phyloP scores from a whole-genome alignment of 1,140 invertebrate genomes.

The Globodera rostochiensis region DNA sequence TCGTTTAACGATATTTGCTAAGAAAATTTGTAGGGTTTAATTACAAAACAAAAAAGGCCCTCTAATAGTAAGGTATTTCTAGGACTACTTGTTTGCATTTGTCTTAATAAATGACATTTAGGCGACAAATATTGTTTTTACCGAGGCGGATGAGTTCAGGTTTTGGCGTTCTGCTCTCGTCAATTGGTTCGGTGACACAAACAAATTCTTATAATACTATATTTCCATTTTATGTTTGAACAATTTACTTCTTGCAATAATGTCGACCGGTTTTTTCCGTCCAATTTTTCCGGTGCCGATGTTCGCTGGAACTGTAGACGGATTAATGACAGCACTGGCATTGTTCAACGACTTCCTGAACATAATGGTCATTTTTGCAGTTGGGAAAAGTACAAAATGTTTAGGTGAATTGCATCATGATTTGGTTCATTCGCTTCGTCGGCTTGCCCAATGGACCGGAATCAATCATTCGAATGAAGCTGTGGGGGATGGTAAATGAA shows the following conservation, averaged over 20 bases:
- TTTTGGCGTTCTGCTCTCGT: constrained; percentile 20
- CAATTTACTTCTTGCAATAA: constrained; percentile 8
- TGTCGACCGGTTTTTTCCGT: not conserved
- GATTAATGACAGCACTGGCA: constrained; percentile 12
- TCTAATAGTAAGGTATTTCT: no score
- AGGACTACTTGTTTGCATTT: no score
- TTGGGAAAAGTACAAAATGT: not conserved
- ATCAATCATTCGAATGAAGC: not conserved
- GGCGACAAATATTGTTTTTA: not conserved
- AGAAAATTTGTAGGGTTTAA: no score
- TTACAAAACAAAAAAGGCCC: no score
- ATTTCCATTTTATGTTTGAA: not conserved
- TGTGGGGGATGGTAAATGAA: no score
- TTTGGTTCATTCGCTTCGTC: not conserved
- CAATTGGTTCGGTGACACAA: not conserved
- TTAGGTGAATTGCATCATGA: not conserved
- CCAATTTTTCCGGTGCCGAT: constrained; percentile 14
- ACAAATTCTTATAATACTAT: not conserved
- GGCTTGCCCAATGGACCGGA: not conserved
- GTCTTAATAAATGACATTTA: no score
- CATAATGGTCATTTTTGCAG: not conserved
- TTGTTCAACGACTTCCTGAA: constrained; percentile 7
- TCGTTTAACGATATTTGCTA: no score
- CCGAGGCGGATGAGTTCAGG: constrained; percentile 11
- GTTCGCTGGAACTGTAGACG: constrained; percentile 8